phyloP scores from a whole-genome alignment of 2,113 vertebrate genomes.

The Pachypanchax playfairii region DNA sequence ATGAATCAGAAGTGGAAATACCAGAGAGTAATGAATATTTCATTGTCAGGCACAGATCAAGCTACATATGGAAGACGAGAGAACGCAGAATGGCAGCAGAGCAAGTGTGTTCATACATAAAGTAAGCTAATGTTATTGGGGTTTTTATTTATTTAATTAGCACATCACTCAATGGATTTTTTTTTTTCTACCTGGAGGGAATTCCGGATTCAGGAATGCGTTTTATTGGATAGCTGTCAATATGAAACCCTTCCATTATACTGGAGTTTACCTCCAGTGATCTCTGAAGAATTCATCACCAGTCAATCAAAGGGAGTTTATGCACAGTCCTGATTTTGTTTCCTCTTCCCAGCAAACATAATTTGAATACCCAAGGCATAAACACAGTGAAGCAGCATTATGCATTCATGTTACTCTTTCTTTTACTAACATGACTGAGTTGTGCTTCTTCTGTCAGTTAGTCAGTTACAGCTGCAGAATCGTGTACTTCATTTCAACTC shows the following conservation, averaged over 20 bases:
- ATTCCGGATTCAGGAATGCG: slow-evolving; percentile 56
- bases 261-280: slow-evolving; percentile 71
- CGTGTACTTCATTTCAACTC: slow-evolving; percentile 21
- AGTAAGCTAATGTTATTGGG: slow-evolving; percentile 50
- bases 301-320: slow-evolving; percentile 78
- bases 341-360: slow-evolving; percentile 67
- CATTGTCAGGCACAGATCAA: slow-evolving; percentile 56
- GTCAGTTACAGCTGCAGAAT: slow-evolving; percentile 38
- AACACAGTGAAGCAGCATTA: slow-evolving; percentile 57
- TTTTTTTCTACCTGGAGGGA: slow-evolving; percentile 64
- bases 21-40: slow-evolving; percentile 74
- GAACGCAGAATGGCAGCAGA: slow-evolving; percentile 1
- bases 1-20: slow-evolving; percentile 58
- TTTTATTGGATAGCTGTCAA: slow-evolving; percentile 69
- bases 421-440: slow-evolving; percentile 33
- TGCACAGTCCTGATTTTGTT: slow-evolving; percentile 60
- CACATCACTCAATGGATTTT: slow-evolving; percentile 54
- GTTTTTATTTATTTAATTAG: slow-evolving; percentile 72
- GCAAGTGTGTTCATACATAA: slow-evolving; percentile 34
- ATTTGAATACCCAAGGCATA: slow-evolving; percentile 63
- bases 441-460: slow-evolving; percentile 61
- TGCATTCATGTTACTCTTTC: slow-evolving; percentile 60
- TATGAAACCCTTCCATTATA: slow-evolving; percentile 73
- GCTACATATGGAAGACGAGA: slow-evolving; percentile 34
- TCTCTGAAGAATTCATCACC: slow-evolving; percentile 71